Evolutionary conservation across 2,888 invertebrate genomes (phyloP).

Genomic region (Machimus rusticus): DNA sequence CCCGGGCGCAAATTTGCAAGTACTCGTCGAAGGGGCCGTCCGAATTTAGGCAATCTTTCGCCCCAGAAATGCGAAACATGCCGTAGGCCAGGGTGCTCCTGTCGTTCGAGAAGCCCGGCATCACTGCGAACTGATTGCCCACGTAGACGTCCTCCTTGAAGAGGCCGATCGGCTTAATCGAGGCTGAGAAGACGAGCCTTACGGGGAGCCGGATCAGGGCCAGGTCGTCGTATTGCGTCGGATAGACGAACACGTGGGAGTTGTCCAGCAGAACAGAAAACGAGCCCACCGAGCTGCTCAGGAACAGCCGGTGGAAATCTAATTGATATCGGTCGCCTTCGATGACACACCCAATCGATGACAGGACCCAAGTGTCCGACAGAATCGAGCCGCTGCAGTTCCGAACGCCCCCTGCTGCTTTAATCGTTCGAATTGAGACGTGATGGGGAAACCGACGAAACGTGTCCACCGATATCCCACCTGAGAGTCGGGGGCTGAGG

Average conservation of each 20-base stretch:
- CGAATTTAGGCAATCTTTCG: constrained; percentile 28
- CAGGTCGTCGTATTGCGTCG: constrained; percentile 39
- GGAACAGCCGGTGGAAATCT: constrained; percentile 47
- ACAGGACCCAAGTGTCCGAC: constrained; percentile 46
- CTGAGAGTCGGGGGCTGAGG: not conserved
- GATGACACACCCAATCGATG: constrained; percentile 43
- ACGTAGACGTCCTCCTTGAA: constrained; percentile 6
- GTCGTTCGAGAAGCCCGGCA: constrained; percentile 47
- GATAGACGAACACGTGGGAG: constrained; percentile 36
- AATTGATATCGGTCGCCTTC: constrained; percentile 14
- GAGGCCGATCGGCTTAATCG: constrained; percentile 40
- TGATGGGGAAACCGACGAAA: constrained; percentile 25
- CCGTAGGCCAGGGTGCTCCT: constrained; percentile 46
- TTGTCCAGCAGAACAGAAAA: constrained; percentile 44
- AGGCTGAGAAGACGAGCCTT: constrained; percentile 37
- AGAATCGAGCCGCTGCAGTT: constrained; percentile 49
- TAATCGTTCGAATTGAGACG: constrained; percentile 15
- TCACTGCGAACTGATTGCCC: constrained; percentile 45
- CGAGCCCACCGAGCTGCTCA: constrained; percentile 40
- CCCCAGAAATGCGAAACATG: constrained; percentile 45
- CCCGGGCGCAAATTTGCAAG: constrained; percentile 47
- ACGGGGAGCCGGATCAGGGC: constrained; percentile 48
- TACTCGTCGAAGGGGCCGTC: constrained; percentile 31
- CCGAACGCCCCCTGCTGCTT: not conserved
- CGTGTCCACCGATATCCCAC: constrained; percentile 9